A percentile compares a stretch with the other conserved stretches of the same genome.
These are phyloP conservation scores for Neuroterus valhalla DNA, from an alignment of 1,140 invertebrate genomes.

Conservation along the genomic window DNA sequence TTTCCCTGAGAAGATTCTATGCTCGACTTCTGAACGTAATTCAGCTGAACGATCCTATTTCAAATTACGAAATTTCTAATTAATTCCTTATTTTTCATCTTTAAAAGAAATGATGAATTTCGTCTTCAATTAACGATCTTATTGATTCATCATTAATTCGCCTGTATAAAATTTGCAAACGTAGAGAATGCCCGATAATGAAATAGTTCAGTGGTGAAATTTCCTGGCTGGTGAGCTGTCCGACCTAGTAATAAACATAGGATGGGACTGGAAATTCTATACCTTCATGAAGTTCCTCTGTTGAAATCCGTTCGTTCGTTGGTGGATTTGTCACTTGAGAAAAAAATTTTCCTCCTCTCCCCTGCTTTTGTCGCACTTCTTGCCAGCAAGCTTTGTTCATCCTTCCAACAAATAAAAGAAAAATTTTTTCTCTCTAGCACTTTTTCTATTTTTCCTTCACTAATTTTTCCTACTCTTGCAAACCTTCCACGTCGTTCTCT, in stretches of 20 bases:
- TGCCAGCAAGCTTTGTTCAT: too few relatives aligned
- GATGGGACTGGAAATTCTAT: constrained; percentile 13
- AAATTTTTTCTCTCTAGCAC: too few relatives aligned
- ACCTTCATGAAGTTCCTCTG: not conserved
- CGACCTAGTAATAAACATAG: constrained; percentile 20
- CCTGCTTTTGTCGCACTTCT: too few relatives aligned
- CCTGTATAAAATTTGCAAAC: constrained; percentile 7
- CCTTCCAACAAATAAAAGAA: too few relatives aligned
- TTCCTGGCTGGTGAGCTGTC: constrained; percentile 12
- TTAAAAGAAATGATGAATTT: too few relatives aligned
- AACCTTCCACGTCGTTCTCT: too few relatives aligned
- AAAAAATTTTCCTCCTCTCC: too few relatives aligned
- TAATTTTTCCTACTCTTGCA: too few relatives aligned
- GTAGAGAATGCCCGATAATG: constrained; percentile 19
- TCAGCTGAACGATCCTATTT: not conserved
- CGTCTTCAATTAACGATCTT: too few relatives aligned
- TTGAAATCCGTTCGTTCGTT: constrained; percentile 18
- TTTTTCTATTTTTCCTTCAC: too few relatives aligned
- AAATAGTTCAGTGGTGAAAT: constrained; percentile 30
- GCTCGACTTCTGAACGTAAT: not conserved
- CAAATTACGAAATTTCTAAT: not conserved
- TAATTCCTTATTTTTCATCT: too few relatives aligned
- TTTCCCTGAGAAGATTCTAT: not conserved
- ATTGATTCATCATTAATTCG: not conserved
- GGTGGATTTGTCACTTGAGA: too few relatives aligned